Evolutionary conservation across 2,797 vertebrate species (phyloP).

Genomic region (Pseudopleuronectes americanus): DNA sequence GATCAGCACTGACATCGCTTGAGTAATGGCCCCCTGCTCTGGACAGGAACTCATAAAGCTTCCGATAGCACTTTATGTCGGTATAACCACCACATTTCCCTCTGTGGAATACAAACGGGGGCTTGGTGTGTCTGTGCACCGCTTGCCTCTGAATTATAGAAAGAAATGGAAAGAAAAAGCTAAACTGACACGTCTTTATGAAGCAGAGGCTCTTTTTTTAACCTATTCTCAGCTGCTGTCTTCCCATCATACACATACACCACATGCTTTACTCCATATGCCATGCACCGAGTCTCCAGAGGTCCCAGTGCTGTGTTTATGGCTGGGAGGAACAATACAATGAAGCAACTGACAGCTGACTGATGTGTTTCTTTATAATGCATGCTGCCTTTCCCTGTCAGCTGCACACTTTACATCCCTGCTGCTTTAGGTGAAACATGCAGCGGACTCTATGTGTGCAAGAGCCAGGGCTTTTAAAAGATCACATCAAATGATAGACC

Average conservation of each 20-base stretch:
- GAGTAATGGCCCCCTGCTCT: slow-evolving; percentile 44
- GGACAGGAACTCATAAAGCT: slow-evolving; percentile 56
- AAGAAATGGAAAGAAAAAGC: slow-evolving; percentile 13
- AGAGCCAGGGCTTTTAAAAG: slow-evolving; percentile 11
- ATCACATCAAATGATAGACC: neutral
- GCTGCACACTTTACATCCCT: neutral
- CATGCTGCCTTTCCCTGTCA: slow-evolving; percentile 2
- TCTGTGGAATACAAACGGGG: slow-evolving; percentile 32
- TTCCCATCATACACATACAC: neutral
- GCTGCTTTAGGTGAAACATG: neutral
- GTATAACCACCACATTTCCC: slow-evolving; percentile 34
- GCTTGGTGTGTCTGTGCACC: slow-evolving; percentile 11
- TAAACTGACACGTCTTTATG: slow-evolving; percentile 22
- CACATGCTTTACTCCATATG: neutral
- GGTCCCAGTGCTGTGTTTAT: neutral
- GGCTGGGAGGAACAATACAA: slow-evolving; percentile 13
- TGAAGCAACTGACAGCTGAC: slow-evolving; percentile 22
- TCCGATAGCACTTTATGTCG: slow-evolving; percentile 9
- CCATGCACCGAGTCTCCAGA: neutral
- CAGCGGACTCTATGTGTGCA: neutral
- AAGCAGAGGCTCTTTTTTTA: neutral
- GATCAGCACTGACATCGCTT: slow-evolving; percentile 36
- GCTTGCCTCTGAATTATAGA: slow-evolving; percentile 22
- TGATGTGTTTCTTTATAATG: slow-evolving; percentile 26
- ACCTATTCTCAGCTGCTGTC: neutral